These are phyloP conservation scores for Lypha dubia DNA, from an alignment of 2,888 invertebrate species.

Conservation along the genomic window DNA sequence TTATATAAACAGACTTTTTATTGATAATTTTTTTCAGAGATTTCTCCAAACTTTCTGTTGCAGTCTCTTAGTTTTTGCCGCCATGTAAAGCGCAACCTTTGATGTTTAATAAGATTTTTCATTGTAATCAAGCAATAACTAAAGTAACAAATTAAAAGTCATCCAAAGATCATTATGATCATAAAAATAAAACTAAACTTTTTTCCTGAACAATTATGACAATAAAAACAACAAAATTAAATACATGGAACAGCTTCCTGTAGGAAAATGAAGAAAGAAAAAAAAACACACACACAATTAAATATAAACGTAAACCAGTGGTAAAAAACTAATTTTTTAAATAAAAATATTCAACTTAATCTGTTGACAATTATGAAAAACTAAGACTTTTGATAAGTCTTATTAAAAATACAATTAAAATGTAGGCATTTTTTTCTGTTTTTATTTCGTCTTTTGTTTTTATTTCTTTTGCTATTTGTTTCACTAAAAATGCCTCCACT, in stretches of 20 bases:
- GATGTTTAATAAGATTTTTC: conserved; percentile 41
- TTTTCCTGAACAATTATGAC: conserved; percentile 51
- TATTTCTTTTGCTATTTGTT: not conserved
- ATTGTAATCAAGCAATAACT: conserved; percentile 6
- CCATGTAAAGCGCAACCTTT: conserved; percentile 45
- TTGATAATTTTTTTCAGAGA: conserved; percentile 19
- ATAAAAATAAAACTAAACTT: conserved; percentile 55
- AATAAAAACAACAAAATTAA: conserved; percentile 9
- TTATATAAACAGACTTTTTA: conserved; percentile 9
- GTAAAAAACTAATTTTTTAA: not conserved
- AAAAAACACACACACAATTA: not conserved
- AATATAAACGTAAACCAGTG: conserved; percentile 15
- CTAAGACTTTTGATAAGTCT: conserved; percentile 45
- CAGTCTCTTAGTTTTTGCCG: not conserved
- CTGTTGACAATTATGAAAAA: conserved; percentile 40
- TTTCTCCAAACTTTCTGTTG: conserved; percentile 15
- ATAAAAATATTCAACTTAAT: not conserved
- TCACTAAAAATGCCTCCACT: not conserved
- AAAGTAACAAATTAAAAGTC: conserved; percentile 62
- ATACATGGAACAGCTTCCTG: conserved; percentile 58
- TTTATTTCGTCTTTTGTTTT: too few species aligned
- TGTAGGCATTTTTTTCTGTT: conserved; percentile 32
- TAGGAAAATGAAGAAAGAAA: not conserved
- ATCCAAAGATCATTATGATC: conserved; percentile 54
- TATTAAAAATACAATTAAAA: conserved; percentile 69